Evolutionary conservation across 2,113 vertebrate genomes (phyloP), one percentile per base, ranked within the genome.

Genomic region (Xerus inauris): DNA sequence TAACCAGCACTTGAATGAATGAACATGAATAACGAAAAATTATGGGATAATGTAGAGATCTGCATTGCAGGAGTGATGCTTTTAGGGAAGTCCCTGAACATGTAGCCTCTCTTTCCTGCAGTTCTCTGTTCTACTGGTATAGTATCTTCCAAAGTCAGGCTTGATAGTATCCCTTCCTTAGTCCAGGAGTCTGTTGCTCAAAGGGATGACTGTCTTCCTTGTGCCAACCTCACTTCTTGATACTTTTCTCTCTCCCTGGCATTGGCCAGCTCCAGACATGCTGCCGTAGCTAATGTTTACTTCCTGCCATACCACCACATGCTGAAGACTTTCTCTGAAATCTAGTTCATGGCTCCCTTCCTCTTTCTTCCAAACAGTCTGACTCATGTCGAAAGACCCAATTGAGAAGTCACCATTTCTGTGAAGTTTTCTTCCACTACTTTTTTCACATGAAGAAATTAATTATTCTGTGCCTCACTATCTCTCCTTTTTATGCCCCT

Each of bases 401-500:
- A 45, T 17, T 75, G 71, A 94, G 57, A 96, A 95, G 90, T 87
- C 42, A 26, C 64, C 22, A n/a, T 91, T 95, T 79, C 87, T 94
- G 42, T 84, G 77, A 95, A 40, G n/a, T 67, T 94, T 90, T 93
- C 45, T 79, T 96, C 71, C 64, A n/a, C n/a, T 86, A 28, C 7
- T 81, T 94, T 95, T 96, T 94, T 97, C 42, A 87, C 64, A 22
- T 79, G 57, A 89, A 95, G 93, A 64, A 89, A 67, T 57, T 87
- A 90, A 13, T 91, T 57, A 77, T 94, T 87, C 67, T 82, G 4
- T 89, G 90, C 38, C 69, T 38, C 28, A 13, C 59, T 35, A 0
- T 77, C 87, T 42, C 40, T 51, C 7, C n/a, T 65, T 72, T 80
- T 65, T 71, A 49, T 85, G 86, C 20, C 45, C 83, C 57, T 92